These are phyloP conservation scores for Leptonema lineaticorne DNA, from an alignment of 1,140 invertebrate genomes.

Conservation along the genomic window DNA sequence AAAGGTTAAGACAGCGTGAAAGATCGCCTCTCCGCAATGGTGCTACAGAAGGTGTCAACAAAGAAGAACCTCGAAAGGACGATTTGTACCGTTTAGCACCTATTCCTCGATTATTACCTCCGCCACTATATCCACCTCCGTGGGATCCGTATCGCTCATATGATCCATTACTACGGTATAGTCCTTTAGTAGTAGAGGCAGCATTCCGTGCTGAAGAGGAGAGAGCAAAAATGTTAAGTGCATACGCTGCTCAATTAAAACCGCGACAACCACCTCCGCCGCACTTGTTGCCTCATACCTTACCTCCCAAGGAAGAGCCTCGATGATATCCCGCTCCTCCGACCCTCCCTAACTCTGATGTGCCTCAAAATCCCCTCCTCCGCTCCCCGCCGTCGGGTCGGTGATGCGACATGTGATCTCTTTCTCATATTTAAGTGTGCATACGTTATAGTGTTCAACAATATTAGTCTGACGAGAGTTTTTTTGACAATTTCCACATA, in stretches of 20 bases:
- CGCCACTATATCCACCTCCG: slow-evolving; percentile 58
- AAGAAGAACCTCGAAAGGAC: slow-evolving; percentile 55
- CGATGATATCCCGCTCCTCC: slow-evolving; percentile 53
- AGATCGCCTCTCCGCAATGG: slow-evolving; percentile 73
- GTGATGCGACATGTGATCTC: slow-evolving; percentile 30
- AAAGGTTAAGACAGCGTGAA: slow-evolving; percentile 57
- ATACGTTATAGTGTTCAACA: slow-evolving; percentile 19
- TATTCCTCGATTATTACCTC: slow-evolving; percentile 60
- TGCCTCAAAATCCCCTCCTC: slow-evolving; percentile 40
- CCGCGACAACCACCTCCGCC: slow-evolving; percentile 49
- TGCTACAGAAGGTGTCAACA: slow-evolving; percentile 48
- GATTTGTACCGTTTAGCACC: slow-evolving; percentile 58
- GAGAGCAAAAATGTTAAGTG: slow-evolving; percentile 69
- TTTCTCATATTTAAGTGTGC: slow-evolving; percentile 25
- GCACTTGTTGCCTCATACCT: slow-evolving; percentile 48
- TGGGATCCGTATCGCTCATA: slow-evolving; percentile 67
- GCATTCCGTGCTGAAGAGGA: slow-evolving; percentile 73
- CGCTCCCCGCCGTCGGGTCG: slow-evolving; percentile 26
- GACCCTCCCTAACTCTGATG: slow-evolving; percentile 30
- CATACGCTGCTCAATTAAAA: slow-evolving; percentile 62
- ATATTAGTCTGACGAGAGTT: background rate
- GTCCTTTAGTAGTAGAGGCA: slow-evolving; percentile 68
- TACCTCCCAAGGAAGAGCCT: slow-evolving; percentile 55
- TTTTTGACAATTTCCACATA: slow-evolving; percentile 17
- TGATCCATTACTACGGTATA: slow-evolving; percentile 69